phyloP scores from a whole-genome alignment of 1,140 invertebrate genomes.

The Drosophila takahashii region DNA sequence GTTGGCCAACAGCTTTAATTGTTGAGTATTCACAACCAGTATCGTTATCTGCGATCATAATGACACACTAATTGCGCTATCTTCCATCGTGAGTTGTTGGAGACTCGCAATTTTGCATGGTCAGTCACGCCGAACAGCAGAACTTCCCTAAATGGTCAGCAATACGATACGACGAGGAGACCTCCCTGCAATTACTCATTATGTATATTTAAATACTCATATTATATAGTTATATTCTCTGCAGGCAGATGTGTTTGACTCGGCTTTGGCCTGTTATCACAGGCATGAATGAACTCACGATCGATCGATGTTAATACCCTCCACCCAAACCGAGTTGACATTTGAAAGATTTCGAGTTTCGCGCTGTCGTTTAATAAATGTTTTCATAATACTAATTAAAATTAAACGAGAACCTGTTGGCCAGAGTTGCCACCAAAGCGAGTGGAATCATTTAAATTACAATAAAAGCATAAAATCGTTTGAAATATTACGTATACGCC shows the following conservation, averaged over 20 bases:
- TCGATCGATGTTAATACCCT: slow-evolving; percentile 78
- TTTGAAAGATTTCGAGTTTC: slow-evolving; percentile 54
- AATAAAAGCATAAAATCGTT: slow-evolving; percentile 79
- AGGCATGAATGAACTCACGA: slow-evolving; percentile 76
- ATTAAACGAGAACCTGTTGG: slow-evolving; percentile 59
- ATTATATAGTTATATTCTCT: background rate
- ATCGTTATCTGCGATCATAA: slow-evolving; percentile 51
- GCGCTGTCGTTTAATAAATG: slow-evolving; percentile 45
- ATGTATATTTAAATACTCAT: background rate
- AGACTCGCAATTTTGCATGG: slow-evolving; percentile 12
- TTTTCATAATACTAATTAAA: slow-evolving; percentile 75
- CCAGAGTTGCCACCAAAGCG: slow-evolving; percentile 38
- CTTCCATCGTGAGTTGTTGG: slow-evolving; percentile 26
- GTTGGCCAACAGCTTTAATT: slow-evolving; percentile 34
- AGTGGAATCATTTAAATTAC: slow-evolving; percentile 59
- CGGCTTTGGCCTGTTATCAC: slow-evolving; percentile 59
- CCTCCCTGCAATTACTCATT: slow-evolving; percentile 23
- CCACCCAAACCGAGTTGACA: slow-evolving; percentile 65
- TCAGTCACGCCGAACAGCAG: slow-evolving; percentile 26
- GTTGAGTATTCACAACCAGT: slow-evolving; percentile 25
- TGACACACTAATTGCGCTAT: slow-evolving; percentile 59
- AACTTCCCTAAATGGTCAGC: slow-evolving; percentile 35
- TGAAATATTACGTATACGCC: slow-evolving; percentile 79
- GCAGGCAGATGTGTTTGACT: slow-evolving; percentile 1
- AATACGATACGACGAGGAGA: background rate